phyloP scores from a whole-genome alignment of 2,888 invertebrate species.

The Linnaemya tessellans region DNA sequence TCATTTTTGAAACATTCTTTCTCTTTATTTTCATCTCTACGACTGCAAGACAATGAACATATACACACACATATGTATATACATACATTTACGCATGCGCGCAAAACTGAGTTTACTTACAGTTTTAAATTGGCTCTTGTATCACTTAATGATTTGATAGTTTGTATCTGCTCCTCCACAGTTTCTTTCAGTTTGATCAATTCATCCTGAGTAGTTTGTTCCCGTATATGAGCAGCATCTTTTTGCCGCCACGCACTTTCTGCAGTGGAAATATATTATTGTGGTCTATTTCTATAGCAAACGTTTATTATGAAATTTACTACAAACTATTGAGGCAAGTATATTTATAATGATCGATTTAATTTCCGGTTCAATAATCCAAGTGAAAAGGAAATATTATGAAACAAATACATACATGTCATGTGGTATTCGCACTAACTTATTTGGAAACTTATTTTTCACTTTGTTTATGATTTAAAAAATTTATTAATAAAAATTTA shows the following conservation, averaged over 20 bases:
- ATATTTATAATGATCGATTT: no score
- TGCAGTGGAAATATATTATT: constrained; percentile 58
- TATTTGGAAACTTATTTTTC: no score
- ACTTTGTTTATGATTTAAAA: no score
- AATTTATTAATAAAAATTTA: no score
- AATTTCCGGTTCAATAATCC: no score
- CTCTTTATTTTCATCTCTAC: constrained; percentile 80
- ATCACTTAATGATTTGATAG: constrained; percentile 79
- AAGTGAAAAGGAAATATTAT: no score
- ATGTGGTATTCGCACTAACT: no score
- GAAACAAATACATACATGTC: no score
- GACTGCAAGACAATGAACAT: constrained; percentile 32
- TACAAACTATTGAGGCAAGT: no score
- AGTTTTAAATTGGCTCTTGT: constrained; percentile 76
- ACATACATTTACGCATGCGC: no score
- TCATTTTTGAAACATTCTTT: constrained; percentile 80
- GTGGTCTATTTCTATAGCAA: not conserved
- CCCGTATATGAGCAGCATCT: constrained; percentile 82
- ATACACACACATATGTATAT: no score
- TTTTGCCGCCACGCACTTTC: constrained; percentile 83
- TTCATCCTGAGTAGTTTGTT: constrained; percentile 82
- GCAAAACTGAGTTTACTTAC: constrained; percentile 67
- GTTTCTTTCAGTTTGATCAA: constrained; percentile 80
- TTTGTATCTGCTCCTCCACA: constrained; percentile 78
- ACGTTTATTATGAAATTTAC: not conserved